Evolutionary conservation across 2,888 invertebrate genomes (phyloP), one percentile per base, ranked within the genome.

Genomic region (Argyresthia albistria): DNA sequence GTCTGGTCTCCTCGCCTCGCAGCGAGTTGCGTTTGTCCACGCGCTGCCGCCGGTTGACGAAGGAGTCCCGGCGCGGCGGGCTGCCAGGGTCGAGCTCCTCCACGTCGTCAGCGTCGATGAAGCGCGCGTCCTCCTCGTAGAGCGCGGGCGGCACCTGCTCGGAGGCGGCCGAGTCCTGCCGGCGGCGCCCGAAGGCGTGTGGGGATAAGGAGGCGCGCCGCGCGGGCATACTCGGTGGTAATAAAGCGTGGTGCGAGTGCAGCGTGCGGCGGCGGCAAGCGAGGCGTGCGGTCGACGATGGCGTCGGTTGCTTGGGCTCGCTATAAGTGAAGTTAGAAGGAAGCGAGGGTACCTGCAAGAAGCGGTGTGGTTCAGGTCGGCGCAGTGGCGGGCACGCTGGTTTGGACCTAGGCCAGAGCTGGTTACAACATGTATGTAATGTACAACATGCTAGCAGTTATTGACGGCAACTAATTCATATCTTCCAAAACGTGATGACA

Each of bases 291-390:
- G 81, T 77, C 50, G 84, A 81, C 54, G 84, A 83, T 51, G 79
- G 73, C 59, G 72, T 69, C 56, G 76, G 76, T 57, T 71, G 70
- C 59, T 89, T 89, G 42, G 93, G 93, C 58, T 94, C 93, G 75
- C 93, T 93, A 80, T 95, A 95, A 37, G 92, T 94, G 76, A 95
- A 96, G 79, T 95, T 94, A 53, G 94, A 92, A 53, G 95, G 95
- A 60, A 95, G 89, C 54, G 95, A 95, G 57, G 93, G 91, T 64
- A 95, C 89, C 81, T 89, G 89, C 77, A 83, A 89, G 67, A 89
- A 75, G 64, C 89, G 86, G 10, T 11, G 39, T n/a, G 9, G 25
- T 25, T 25, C 25, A 25, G 25, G 25, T 25, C 25, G 25, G 25
- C 25, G 25, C 25, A 6, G 25, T 25, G 3, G 2, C 25, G 25